These are phyloP conservation scores for Conus betulinus DNA, from an alignment of 1,140 invertebrate species.

Conservation along the genomic window DNA sequence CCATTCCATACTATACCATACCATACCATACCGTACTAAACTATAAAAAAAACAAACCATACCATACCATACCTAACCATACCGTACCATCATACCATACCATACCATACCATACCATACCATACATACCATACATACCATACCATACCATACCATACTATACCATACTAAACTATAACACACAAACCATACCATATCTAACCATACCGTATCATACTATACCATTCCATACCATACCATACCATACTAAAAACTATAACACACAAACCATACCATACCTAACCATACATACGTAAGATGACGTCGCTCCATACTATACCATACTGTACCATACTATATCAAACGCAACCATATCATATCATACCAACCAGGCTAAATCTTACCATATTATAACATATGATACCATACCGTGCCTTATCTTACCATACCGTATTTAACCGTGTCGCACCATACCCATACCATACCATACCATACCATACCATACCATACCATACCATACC, in stretches of 20 bases:
- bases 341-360: slow-evolving; percentile 58
- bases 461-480: slow-evolving; percentile 53
- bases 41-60: too few species aligned
- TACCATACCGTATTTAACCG: slow-evolving; percentile 47
- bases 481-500: slow-evolving; percentile 49
- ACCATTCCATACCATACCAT: slow-evolving; percentile 58
- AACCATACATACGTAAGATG: not conserved
- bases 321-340: slow-evolving; percentile 59
- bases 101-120: too few species aligned
- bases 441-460: slow-evolving; percentile 52
- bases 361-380: slow-evolving; percentile 57
- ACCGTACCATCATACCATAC: too few species aligned
- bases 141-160: slow-evolving; percentile 47
- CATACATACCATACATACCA: slow-evolving; percentile 39
- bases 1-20: too few species aligned
- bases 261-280: too few species aligned
- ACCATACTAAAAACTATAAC: slow-evolving; percentile 33
- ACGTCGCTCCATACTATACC: slow-evolving; percentile 45
- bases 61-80: too few species aligned
- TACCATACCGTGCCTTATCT: slow-evolving; percentile 44
- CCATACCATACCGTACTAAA: too few species aligned
- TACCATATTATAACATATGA: slow-evolving; percentile 56
- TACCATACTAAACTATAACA: not conserved
- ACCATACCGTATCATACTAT: slow-evolving; percentile 28
- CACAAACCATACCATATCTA: too few species aligned